phyloP scores from a whole-genome alignment of 2,888 invertebrate genomes.

The Lumbricus terrestris region DNA sequence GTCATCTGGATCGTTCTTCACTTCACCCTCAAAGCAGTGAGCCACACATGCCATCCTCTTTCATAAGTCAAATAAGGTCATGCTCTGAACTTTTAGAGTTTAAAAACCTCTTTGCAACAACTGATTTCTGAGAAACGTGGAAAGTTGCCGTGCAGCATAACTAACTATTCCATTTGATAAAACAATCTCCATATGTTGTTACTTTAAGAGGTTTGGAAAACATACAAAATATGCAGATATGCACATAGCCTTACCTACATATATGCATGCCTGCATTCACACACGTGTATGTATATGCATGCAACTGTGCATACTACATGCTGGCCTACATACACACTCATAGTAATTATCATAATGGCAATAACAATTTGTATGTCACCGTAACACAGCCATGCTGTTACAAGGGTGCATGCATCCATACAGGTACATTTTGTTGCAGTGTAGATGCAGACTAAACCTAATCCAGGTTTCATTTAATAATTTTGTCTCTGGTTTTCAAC shows the following conservation, averaged over 20 bases:
- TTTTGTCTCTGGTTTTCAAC: not conserved
- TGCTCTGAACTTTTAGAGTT: not conserved
- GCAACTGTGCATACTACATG: not conserved
- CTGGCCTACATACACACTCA: not conserved
- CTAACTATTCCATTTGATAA: no score
- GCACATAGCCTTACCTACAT: not conserved
- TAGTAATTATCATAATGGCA: no score
- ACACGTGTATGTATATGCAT: no score
- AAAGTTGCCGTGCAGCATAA: no score
- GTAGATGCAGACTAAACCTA: not conserved
- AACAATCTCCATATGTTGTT: no score
- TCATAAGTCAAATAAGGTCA: not conserved
- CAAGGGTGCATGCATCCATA: no score
- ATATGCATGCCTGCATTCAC: not conserved
- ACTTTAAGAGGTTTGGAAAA: no score
- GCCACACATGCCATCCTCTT: not conserved
- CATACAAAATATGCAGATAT: no score
- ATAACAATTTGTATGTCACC: no score
- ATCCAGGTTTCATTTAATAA: not conserved
- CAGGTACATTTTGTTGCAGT: no score
- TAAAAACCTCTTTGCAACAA: not conserved
- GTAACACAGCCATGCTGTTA: no score
- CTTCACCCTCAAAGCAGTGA: conserved; percentile 67
- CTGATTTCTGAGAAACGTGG: no score
- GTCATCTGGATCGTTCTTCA: conserved; percentile 96